Evolutionary conservation across 2,797 vertebrate species (phyloP).

Genomic region (Cyclura pinguis): DNA sequence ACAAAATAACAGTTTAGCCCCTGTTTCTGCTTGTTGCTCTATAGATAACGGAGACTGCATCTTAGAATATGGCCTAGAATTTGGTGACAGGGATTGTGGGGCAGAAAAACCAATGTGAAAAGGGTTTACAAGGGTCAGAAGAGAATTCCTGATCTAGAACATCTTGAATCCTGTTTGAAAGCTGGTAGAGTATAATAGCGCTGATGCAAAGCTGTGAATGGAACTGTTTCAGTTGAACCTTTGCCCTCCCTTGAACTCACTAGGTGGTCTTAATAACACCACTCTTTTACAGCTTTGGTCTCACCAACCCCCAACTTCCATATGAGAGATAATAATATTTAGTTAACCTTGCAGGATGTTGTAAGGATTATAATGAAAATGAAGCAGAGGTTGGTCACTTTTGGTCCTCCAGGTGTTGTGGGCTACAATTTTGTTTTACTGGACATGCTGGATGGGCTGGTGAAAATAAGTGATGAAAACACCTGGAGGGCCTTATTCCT

Average conservation of each 20-base stretch:
- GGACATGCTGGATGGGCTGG: no score
- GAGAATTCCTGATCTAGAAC: background rate
- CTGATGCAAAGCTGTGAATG: background rate
- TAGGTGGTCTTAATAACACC: background rate
- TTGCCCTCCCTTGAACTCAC: background rate
- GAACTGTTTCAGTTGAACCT: background rate
- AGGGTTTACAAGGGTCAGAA: background rate
- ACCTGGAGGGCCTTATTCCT: no score
- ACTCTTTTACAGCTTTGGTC: background rate
- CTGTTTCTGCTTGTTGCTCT: background rate
- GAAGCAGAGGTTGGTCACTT: no score
- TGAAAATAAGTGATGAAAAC: no score
- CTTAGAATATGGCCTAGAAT: background rate
- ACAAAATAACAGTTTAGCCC: background rate
- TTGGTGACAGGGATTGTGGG: background rate
- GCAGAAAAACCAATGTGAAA: background rate
- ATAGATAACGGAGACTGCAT: background rate
- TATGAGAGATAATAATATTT: background rate
- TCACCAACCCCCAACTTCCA: background rate
- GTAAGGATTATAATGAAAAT: background rate
- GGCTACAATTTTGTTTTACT: no score
- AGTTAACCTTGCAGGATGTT: background rate
- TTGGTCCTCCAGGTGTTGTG: no score
- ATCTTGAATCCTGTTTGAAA: background rate
- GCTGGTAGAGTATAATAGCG: background rate